Evolutionary conservation across 2,113 vertebrate genomes (phyloP).

Genomic region (Pitta sordida): DNA sequence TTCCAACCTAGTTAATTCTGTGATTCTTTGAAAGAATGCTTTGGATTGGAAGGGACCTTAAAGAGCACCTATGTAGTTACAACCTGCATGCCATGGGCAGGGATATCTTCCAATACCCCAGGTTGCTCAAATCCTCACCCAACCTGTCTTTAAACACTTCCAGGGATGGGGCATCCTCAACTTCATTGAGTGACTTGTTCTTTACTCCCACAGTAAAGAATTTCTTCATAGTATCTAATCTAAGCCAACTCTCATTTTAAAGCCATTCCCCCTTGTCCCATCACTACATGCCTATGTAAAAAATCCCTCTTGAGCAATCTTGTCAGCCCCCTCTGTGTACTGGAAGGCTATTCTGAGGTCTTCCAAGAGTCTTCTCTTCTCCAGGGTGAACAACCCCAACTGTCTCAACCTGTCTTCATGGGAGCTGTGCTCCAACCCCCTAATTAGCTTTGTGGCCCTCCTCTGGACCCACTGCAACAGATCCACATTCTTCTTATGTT

Average conservation of each 20-base stretch:
- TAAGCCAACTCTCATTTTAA: neutral
- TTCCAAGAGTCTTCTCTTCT: neutral
- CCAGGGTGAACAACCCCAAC: too few relatives aligned
- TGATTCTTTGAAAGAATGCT: neutral
- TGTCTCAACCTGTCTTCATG: too few relatives aligned
- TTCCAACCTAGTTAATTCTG: too few relatives aligned
- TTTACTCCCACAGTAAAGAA: neutral
- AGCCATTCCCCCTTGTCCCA: neutral
- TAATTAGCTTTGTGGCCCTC: too few relatives aligned
- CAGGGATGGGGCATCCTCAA: neutral
- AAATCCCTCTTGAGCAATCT: neutral
- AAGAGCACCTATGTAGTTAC: neutral
- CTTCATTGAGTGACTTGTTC: neutral
- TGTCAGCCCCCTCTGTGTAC: neutral
- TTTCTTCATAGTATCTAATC: neutral
- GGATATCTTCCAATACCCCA: neutral
- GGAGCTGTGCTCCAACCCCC: too few relatives aligned
- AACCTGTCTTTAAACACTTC: neutral
- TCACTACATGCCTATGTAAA: neutral
- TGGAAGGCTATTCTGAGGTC: neutral
- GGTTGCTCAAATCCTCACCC: neutral
- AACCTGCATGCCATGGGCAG: neutral
- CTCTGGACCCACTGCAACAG: too few relatives aligned
- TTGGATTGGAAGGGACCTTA: neutral
- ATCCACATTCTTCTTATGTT: too few relatives aligned